Evolutionary conservation across 2,113 vertebrate species (phyloP).

Genomic region (Psettodes erumei): DNA sequence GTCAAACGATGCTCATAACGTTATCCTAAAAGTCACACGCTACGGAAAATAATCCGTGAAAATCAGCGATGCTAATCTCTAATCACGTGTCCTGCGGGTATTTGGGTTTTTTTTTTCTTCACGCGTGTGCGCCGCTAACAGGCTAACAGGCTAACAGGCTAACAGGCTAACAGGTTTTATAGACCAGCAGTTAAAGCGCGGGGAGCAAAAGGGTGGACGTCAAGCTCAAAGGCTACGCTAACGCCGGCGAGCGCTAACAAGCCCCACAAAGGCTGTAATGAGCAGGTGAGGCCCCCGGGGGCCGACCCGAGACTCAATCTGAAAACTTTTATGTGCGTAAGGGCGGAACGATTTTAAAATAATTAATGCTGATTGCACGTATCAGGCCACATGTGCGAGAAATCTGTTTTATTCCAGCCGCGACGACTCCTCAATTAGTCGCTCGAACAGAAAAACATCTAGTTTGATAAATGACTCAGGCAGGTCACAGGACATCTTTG

Average conservation of each 20-base stretch:
- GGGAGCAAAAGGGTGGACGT: conserved; percentile 33
- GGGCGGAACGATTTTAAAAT: too few relatives aligned
- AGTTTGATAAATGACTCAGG: too few relatives aligned
- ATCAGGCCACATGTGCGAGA: too few relatives aligned
- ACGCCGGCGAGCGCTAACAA: conserved; percentile 58
- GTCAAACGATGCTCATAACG: conserved; percentile 1
- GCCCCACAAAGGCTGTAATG: conserved; percentile 67
- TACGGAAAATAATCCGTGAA: conserved; percentile 3
- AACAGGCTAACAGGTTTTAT: conserved; percentile 55
- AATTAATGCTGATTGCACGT: too few relatives aligned
- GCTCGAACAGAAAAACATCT: too few relatives aligned
- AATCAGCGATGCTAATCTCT: conserved; percentile 10
- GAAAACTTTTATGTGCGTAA: too few relatives aligned
- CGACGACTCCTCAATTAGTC: too few relatives aligned
- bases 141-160: conserved; percentile 39
- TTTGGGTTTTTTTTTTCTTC: conserved; percentile 28
- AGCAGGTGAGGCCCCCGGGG: conserved; percentile 61
- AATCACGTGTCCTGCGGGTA: conserved; percentile 16
- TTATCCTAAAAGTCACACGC: neutral
- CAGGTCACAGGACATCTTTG: too few relatives aligned
- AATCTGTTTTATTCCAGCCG: too few relatives aligned
- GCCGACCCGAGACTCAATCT: too few relatives aligned
- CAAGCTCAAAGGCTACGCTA: conserved; percentile 64
- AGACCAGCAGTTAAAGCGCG: conserved; percentile 45
- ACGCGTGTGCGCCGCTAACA: conserved; percentile 41